These are phyloP conservation scores for Ictalurus furcatus DNA, from an alignment of 2,113 vertebrate genomes.

Conservation along the genomic window DNA sequence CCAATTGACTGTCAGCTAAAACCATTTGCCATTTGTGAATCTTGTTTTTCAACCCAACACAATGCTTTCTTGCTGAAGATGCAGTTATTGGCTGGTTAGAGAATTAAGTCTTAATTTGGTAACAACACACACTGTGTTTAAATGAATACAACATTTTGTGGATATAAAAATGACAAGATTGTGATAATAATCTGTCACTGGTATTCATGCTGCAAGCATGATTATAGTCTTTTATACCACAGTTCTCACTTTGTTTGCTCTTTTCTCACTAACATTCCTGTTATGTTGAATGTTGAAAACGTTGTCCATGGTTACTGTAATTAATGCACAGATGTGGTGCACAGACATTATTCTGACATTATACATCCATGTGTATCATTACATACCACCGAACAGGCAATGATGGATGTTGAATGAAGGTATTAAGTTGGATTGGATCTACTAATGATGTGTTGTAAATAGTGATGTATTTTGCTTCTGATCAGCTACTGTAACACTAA, in stretches of 20 bases:
- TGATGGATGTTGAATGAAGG: neutral
- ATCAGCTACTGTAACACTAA: neutral
- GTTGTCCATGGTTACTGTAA: neutral
- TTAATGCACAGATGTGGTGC: neutral
- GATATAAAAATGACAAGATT: neutral
- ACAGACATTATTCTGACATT: neutral
- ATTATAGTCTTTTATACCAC: neutral
- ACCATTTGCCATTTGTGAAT: constrained; percentile 44
- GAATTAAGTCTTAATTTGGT: neutral
- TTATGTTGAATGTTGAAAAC: neutral
- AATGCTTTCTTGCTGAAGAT: neutral
- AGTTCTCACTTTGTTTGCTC: neutral
- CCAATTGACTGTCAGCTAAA: constrained; percentile 34
- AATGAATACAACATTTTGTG: neutral
- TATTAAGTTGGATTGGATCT: neutral
- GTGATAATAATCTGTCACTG: neutral
- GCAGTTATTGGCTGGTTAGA: neutral
- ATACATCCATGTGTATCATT: neutral
- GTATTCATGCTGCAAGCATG: neutral
- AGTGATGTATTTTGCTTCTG: neutral
- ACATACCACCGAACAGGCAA: neutral
- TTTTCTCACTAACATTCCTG: neutral
- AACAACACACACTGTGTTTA: neutral
- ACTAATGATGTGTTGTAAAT: neutral
- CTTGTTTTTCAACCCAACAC: constrained; percentile 17